Base-by-base conservation (phyloP, 2,797 vertebrate species). In the Tragelaphus oryx region DNA sequence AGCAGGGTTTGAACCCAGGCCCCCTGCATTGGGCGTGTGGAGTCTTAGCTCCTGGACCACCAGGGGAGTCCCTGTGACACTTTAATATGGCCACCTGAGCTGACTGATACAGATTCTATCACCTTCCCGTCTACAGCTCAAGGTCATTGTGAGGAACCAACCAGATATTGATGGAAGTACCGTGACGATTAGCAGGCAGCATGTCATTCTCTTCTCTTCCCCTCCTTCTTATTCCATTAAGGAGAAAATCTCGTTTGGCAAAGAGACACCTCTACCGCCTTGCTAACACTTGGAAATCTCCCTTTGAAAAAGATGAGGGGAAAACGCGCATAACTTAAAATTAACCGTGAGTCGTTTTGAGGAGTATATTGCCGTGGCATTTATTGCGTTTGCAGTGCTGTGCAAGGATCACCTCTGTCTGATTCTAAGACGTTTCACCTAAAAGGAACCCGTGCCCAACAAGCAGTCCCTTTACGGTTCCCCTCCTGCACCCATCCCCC, bases 141-240 rank as follows among this genome's bases (percentile, higher is more conserved):
- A 22, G 44, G 37, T 17, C 46, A 4, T 5, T 0, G 44, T 4
- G 3, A 75, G 24, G 60, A n/a, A 46, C 86, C 60, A 2, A 0
- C 0, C 6, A 75, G 41, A 50, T 0, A 8, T 30, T 0, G 16
- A 11, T 0, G 0, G 6, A 48, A 26, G 22, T 2, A 0, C n/a
- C 2, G 0, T 11, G 54, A 33, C 0, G 16, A 57, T 33, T 17
- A 52, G 48, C 37, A 52, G 62, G 62, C 13, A 17, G 17, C 3
- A 8, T 7, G 12, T 33, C n/a, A 0, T 57, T 37, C 50, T 46
- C 41, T 24, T 20, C 44, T 62, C 48, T 24, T 16, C 33, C 57
- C 4, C 48, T 48, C 52, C 37, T 54, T 71, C 33, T 80, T 20
- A 44, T 48, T 33, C 60, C 44, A 18, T 14, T 68, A 28, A 81